Conservation (phyloP, 2,888 invertebrate genomes). For the Tenthredo distinguenda region DNA sequence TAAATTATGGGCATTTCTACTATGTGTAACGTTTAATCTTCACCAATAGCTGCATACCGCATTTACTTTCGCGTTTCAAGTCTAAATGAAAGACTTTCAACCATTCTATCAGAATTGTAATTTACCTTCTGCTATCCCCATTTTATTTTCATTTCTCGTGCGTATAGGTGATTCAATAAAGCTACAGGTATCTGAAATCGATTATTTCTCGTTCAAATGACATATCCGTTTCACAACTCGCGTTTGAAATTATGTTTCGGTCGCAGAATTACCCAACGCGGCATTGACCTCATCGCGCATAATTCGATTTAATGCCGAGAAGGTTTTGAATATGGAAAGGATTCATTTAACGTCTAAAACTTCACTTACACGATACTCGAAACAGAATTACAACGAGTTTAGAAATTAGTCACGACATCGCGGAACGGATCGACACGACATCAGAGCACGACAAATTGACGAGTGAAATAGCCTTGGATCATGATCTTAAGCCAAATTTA, state of each 20-base stretch:
- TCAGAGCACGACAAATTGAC: slow-evolving; percentile 13
- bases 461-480: background rate
- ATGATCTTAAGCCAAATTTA: background rate
- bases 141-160: background rate
- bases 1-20: background rate
- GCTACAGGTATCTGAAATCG: background rate
- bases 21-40: background rate
- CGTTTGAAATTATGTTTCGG: background rate
- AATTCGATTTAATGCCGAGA: background rate
- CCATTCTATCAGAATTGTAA: background rate
- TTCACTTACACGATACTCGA: background rate
- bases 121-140: background rate
- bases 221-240: background rate
- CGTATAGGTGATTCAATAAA: background rate
- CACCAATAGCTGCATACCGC: background rate
- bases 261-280: background rate
- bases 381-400: background rate
- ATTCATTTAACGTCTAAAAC: background rate
- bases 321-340: background rate
- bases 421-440: slow-evolving; percentile 39
- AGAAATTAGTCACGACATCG: slow-evolving; percentile 42
- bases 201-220: background rate
- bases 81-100: background rate
- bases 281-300: background rate
- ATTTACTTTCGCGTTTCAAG: background rate